Base-by-base conservation (phyloP, 1,140 invertebrate genomes). In the Zaprionus ornatus region DNA sequence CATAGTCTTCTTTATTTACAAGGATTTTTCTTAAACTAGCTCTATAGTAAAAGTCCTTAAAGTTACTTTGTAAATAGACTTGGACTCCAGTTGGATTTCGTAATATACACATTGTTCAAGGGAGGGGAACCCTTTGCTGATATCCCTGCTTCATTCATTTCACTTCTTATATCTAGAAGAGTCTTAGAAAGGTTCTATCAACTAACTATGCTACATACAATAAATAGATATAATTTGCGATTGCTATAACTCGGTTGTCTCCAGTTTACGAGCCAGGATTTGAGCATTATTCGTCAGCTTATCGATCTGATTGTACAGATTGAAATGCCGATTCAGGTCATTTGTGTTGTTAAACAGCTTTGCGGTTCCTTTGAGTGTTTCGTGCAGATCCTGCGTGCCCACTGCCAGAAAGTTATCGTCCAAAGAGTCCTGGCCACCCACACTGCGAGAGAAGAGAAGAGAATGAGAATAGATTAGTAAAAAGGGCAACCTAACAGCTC, bases 391-490 rank as follows among this genome's bases (percentile, higher is more conserved):
- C 68, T 90, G 91, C 2, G 82, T 71, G 23, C 67, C 80, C 40
- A 92, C 72, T 0, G 91, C 85, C 55, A 92, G 70, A 48, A 92
- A 92, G 92, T 98, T 98, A 84, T 98, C 97, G 80, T 98, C 97
- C 37, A 98, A 93, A 0, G 97, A 98, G 93, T 98, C 97, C 25
- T 96, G 94, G 66, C 97, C 96, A 0, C 96, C 97, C 66, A 93
- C 61, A 61, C 91, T 92, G 52, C 0, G 59, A 59, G 23, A 40
- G 45, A 1, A 37, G 9, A 10, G 9, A 9, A 27, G n/a, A 19
- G 7, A 59, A 10, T 2, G 3, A 19, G 10, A 15, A 3, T n/a
- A 6, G 5, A 40, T 23, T 25, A 9, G n/a, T 0, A 1, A 17
- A 45, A 25, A 29, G 9, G n/a, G n/a, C n/a, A n/a, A n/a, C n/a